Base-by-base conservation (phyloP, 2,113 vertebrate species). In the Onychostoma macrolepis region DNA sequence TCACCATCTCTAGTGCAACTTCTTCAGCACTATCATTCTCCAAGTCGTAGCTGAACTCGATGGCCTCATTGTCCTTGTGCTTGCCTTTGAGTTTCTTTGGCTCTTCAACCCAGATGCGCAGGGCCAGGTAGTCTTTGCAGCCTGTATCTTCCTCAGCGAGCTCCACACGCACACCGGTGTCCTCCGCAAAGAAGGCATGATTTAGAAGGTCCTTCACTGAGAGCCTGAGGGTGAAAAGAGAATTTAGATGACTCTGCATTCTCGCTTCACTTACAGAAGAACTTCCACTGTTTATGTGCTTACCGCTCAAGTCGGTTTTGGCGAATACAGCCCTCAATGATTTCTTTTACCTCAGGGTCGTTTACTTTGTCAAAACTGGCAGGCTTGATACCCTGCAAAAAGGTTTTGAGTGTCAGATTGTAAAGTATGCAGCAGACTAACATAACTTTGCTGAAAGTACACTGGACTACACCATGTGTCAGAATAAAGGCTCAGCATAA, bases 61-160 rank as follows among this genome's bases (percentile, higher is more conserved):
- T 97, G 91, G 98, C 98, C 91, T 99, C 97, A 2, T 99, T 99
- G 91, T 99, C 98, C 92, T 99, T 98, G 93, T 98, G 97, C 71
- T 99, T 99, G 33, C 98, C 97, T 92, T 99, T 99, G 74, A 99
- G 91, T 83, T 98, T 98, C 90, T 98, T 98, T 77, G 98, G 97
- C 2, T 99, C 98, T 88, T 99, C 98, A 77, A 99, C 97, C 97
- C 98, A 97, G 72, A 99, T 96, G 24, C 98, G 93, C 19, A 99
- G 94, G 19, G 96, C 97, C 88, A 99, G 88, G 30, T 95, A 97
- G 19, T 96, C 92, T 84, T 96, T 95, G 58, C 21, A 75, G 24
- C 95, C 96, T 0, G 88, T 95, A 86, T 96, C 96, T n/a, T 97
- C 98, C 89, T 98, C 97, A 17, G 97, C 97, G 90, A 99, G 89